phyloP scores from a whole-genome alignment of 2,888 invertebrate species.

The Thelaira solivaga region DNA sequence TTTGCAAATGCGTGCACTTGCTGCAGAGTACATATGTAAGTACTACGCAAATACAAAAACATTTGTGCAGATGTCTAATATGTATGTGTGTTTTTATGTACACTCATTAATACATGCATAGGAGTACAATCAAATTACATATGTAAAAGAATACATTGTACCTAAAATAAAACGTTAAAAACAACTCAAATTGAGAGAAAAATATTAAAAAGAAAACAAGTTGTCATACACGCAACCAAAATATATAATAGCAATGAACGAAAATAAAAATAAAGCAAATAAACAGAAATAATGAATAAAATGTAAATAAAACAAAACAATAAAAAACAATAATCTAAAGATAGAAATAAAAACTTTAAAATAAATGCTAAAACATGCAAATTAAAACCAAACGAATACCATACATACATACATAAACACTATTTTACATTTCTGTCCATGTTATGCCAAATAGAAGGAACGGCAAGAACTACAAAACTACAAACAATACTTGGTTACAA shows the following conservation, averaged over 20 bases:
- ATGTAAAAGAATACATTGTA: slow-evolving; percentile 35
- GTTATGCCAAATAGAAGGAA: slow-evolving; percentile 15
- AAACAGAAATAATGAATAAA: slow-evolving; percentile 38
- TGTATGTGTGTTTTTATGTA: too few relatives aligned
- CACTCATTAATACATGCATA: too few relatives aligned
- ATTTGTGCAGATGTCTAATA: too few relatives aligned
- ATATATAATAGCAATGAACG: slow-evolving; percentile 2
- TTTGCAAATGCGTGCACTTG: too few relatives aligned
- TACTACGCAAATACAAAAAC: too few relatives aligned
- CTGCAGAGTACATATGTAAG: too few relatives aligned
- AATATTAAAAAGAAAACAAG: not conserved
- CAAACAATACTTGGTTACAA: slow-evolving; percentile 52
- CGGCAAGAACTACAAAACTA: slow-evolving; percentile 63
- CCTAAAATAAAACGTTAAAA: slow-evolving; percentile 33
- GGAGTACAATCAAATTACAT: too few relatives aligned
- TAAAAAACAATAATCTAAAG: slow-evolving; percentile 30
- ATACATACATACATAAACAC: too few relatives aligned
- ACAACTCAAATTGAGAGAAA: slow-evolving; percentile 19
- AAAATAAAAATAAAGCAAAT: slow-evolving; percentile 11
- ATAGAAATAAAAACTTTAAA: slow-evolving; percentile 50
- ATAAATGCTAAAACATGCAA: slow-evolving; percentile 42
- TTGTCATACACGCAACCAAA: not conserved
- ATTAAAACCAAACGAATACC: slow-evolving; percentile 67
- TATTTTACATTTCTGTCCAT: too few relatives aligned
- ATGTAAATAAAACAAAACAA: slow-evolving; percentile 11